These are phyloP conservation scores for Corvus cornix DNA, from an alignment of 2,113 vertebrate species.

Conservation along the genomic window DNA sequence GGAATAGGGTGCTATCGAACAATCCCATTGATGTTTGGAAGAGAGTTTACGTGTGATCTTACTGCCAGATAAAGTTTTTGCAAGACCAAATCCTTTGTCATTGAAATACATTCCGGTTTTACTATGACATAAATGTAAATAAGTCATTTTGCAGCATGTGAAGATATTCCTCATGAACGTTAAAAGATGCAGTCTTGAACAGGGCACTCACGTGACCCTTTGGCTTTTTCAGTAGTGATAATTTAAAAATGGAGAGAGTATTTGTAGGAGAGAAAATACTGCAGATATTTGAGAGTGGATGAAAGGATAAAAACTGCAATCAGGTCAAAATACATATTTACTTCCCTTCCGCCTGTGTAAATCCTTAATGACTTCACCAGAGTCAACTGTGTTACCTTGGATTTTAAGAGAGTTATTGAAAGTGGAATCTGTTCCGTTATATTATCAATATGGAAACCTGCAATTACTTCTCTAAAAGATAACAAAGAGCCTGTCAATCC, in stretches of 20 bases:
- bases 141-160: background rate
- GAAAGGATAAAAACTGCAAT: background rate
- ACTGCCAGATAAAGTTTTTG: constrained; percentile 5
- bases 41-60: background rate
- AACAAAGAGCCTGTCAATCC: background rate
- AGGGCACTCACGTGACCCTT: background rate
- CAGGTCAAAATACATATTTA: background rate
- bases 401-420: background rate
- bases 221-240: background rate
- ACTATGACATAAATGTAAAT: background rate
- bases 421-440: background rate
- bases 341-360: background rate
- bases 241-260: background rate
- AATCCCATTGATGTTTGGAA: background rate
- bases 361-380: background rate
- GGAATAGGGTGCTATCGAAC: background rate
- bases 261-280: background rate
- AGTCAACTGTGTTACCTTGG: background rate
- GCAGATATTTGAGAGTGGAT: background rate
- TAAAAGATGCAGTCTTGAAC: background rate
- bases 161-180: fast-evolving
- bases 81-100: background rate
- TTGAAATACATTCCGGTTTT: background rate
- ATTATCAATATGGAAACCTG: constrained; percentile 21
- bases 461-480: constrained; percentile 18